A percentile compares a stretch with the other conserved stretches of the same genome.
phyloP scores from a whole-genome alignment of 2,888 invertebrate genomes.

The Calliopum simillimum region DNA sequence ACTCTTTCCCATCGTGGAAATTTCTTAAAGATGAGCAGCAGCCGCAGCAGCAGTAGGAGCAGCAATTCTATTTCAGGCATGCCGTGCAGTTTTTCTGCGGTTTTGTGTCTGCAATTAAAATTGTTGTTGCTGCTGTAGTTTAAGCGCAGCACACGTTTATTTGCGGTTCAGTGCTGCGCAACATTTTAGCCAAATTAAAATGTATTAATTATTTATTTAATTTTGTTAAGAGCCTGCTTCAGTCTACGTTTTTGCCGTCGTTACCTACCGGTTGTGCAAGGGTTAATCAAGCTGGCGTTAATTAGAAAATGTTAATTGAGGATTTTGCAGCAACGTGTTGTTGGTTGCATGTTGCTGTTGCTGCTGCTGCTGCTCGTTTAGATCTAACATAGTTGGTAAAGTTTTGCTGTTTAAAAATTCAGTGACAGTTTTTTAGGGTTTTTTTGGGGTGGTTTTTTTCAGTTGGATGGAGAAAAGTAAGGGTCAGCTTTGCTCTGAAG shows the following conservation, averaged over 20 bases:
- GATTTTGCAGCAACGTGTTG: background rate
- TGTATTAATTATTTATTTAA: slow-evolving; percentile 36
- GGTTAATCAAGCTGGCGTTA: slow-evolving; percentile 27
- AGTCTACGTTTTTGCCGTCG: background rate
- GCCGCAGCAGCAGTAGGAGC: background rate
- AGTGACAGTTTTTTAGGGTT: background rate
- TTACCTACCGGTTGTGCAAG: background rate
- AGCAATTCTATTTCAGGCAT: background rate
- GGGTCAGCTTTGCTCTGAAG: too few species aligned
- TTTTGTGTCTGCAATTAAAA: background rate
- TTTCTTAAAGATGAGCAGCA: background rate
- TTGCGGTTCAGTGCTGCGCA: slow-evolving; percentile 18
- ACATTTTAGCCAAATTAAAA: slow-evolving; percentile 32
- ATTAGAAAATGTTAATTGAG: slow-evolving; percentile 27
- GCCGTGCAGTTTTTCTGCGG: background rate
- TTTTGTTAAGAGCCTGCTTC: slow-evolving; percentile 19
- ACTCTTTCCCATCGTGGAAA: too few species aligned
- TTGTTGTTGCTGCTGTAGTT: background rate
- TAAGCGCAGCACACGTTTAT: slow-evolving; percentile 5
- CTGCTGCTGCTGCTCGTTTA: too few species aligned
- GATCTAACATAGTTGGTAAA: background rate
- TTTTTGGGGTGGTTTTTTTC: too few species aligned
- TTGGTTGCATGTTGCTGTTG: too few species aligned
- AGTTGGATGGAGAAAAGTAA: too few species aligned
- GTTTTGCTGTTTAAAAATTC: background rate